Percentiles rank a stretch among this genome's conserved stretches.
Conservation (phyloP, 2,113 vertebrate genomes). For the Xiphias gladius region DNA sequence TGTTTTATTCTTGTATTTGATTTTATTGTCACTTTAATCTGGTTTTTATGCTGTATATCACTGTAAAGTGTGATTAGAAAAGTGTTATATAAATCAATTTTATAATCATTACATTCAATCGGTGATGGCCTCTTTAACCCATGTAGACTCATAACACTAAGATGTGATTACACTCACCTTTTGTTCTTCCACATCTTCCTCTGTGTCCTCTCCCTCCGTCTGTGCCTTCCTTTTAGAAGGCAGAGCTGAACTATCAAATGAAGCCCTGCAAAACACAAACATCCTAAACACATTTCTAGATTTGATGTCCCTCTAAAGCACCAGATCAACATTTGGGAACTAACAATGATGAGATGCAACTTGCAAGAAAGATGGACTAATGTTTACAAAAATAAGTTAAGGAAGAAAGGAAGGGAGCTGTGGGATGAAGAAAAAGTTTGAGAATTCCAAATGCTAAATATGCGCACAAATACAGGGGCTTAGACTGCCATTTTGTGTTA, state of each 20-base stretch:
- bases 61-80: neutral
- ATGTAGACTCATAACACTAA: neutral
- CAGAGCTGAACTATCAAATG: slow-evolving; percentile 90
- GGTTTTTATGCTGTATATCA: neutral
- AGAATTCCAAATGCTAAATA: neutral
- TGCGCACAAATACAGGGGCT: neutral
- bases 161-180: slow-evolving; percentile 82
- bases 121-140: neutral
- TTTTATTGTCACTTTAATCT: too few relatives aligned
- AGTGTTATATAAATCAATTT: neutral
- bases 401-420: neutral
- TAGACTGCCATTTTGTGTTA: neutral
- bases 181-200: slow-evolving; percentile 94
- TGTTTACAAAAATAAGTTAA: neutral
- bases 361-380: neutral
- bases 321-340: neutral
- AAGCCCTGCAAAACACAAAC: slow-evolving; percentile 84
- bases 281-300: neutral
- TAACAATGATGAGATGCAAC: neutral
- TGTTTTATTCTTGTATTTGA: neutral
- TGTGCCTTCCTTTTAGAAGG: slow-evolving; percentile 89
- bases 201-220: slow-evolving; percentile 92
- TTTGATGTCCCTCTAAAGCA: neutral
- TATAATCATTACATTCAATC: neutral
- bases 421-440: neutral